phyloP scores from a whole-genome alignment of 2,888 invertebrate genomes.

The Pantelozetes paolii region DNA sequence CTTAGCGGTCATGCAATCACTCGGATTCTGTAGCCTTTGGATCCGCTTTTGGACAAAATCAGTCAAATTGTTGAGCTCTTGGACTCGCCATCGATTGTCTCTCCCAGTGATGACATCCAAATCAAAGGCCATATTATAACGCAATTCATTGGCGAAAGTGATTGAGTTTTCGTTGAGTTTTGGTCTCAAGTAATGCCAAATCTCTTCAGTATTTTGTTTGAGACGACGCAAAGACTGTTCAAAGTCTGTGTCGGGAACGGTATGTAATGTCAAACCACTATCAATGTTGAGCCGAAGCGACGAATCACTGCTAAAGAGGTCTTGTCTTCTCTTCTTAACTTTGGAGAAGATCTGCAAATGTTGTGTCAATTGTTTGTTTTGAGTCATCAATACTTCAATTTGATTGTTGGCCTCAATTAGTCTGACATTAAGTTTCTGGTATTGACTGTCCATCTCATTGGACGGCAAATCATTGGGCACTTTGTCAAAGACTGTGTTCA shows the following conservation, averaged over 20 bases:
- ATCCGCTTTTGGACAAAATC: constrained; percentile 79
- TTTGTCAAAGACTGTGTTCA: background rate
- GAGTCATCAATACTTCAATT: background rate
- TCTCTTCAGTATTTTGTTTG: constrained; percentile 71
- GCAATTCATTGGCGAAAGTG: constrained; percentile 53
- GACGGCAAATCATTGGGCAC: background rate
- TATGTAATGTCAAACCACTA: background rate
- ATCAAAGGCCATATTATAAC: constrained; percentile 36
- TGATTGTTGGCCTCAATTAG: constrained; percentile 22
- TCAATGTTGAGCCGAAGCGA: background rate
- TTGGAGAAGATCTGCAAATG: background rate
- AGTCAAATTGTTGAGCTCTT: constrained; percentile 73
- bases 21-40: constrained; percentile 71
- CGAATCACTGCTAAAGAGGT: background rate
- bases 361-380: constrained; percentile 25
- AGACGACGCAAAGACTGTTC: constrained; percentile 61
- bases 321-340: background rate
- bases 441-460: background rate
- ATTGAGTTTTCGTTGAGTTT: constrained; percentile 73
- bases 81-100: constrained; percentile 76
- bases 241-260: constrained; percentile 24
- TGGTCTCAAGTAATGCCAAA: constrained; percentile 76
- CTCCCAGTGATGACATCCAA: constrained; percentile 42
- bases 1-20: constrained; percentile 75
- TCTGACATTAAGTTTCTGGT: background rate